phyloP scores from a whole-genome alignment of 2,888 invertebrate genomes.

The Papilio demoleus region DNA sequence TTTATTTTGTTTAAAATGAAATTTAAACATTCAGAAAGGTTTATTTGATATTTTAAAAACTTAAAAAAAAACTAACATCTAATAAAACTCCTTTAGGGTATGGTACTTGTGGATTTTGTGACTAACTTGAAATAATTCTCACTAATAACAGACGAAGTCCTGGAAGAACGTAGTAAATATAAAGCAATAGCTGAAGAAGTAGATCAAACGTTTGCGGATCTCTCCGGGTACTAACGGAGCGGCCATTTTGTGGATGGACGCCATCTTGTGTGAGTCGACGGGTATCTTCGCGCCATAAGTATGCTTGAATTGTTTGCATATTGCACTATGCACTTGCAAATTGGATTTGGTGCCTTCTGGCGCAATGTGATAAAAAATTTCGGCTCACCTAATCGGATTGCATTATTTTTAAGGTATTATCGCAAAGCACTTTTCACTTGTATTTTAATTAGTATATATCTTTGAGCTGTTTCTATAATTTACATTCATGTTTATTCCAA shows the following conservation, averaged over 20 bases:
- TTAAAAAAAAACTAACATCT: no score
- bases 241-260: slow-evolving; percentile 45
- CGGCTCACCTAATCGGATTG: slow-evolving; percentile 1
- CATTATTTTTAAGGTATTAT: slow-evolving; percentile 7
- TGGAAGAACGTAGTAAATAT: slow-evolving; percentile 97
- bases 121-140: slow-evolving; percentile 50
- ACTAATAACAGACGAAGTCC: slow-evolving; percentile 90
- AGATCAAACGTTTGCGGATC: slow-evolving; percentile 97
- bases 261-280: slow-evolving; percentile 52
- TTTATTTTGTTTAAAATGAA: neutral
- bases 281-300: slow-evolving; percentile 33
- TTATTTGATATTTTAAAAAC: neutral
- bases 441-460: slow-evolving; percentile 1
- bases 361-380: slow-evolving; percentile 29
- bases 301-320: slow-evolving; percentile 46
- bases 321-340: slow-evolving; percentile 42
- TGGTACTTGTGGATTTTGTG: slow-evolving; percentile 8
- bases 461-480: no score
- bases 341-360: slow-evolving; percentile 28
- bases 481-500: neutral
- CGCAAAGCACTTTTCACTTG: slow-evolving; percentile 14
- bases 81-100: neutral
- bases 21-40: neutral
- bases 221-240: slow-evolving; percentile 91
- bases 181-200: slow-evolving; percentile 99